phyloP scores from a whole-genome alignment of 2,888 invertebrate genomes.

The Eretmocerus hayati region DNA sequence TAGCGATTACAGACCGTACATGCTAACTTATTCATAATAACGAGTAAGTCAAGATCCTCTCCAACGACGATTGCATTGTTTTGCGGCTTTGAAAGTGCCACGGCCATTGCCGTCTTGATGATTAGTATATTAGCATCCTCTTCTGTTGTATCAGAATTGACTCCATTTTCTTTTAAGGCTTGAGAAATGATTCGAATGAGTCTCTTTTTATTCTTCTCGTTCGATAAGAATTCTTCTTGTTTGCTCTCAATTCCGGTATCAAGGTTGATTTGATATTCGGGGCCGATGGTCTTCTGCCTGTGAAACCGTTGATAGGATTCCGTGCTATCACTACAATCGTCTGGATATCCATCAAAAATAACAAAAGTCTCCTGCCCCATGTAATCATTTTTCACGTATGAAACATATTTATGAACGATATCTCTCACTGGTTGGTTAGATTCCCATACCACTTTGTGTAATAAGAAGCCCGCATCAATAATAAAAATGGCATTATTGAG shows the following conservation, averaged over 20 bases:
- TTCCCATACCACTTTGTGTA: conserved; percentile 25
- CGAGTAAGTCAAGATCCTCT: conserved; percentile 30
- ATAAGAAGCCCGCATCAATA: conserved; percentile 19
- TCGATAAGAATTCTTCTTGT: conserved; percentile 24
- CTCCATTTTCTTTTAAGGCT: conserved; percentile 23
- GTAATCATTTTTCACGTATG: neutral
- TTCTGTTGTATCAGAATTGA: conserved; percentile 27
- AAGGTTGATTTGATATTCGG: conserved; percentile 20
- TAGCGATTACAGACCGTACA: conserved; percentile 21
- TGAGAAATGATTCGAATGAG: conserved; percentile 24
- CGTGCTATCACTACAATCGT: conserved; percentile 3
- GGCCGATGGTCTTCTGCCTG: neutral
- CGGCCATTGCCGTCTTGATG: conserved; percentile 26
- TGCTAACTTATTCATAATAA: conserved; percentile 29
- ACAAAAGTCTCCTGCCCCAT: neutral
- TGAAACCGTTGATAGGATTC: conserved; percentile 1
- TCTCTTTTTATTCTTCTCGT: conserved; percentile 28
- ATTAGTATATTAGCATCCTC: conserved; percentile 29
- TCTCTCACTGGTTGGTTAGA: conserved; percentile 2
- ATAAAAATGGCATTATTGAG: conserved; percentile 5
- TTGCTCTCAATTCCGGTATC: conserved; percentile 32
- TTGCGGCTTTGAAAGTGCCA: conserved; percentile 6
- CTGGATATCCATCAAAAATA: conserved; percentile 8
- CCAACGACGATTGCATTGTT: conserved; percentile 22
- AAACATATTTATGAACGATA: conserved; percentile 12